A percentile compares a stretch with the other conserved stretches of the same genome.
These are phyloP conservation scores for Psittacula cyanocephala DNA, from an alignment of 2,113 vertebrate species.

Conservation along the genomic window DNA sequence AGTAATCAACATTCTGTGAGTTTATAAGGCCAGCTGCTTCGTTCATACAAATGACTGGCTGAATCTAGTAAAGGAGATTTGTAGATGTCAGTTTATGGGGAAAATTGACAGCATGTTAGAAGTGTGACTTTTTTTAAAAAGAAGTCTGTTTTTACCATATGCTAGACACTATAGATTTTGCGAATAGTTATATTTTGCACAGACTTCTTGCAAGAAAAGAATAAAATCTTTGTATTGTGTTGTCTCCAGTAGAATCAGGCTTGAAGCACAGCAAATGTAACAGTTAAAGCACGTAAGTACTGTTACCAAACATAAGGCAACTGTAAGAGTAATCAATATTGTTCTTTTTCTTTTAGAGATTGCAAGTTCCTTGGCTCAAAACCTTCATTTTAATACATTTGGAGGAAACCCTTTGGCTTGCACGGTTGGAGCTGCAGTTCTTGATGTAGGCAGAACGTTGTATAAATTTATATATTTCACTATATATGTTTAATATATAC, in stretches of 20 bases:
- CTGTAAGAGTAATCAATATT: not conserved
- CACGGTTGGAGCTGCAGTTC: conserved; percentile 82
- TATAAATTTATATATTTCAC: not conserved
- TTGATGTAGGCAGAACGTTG: conserved; percentile 78
- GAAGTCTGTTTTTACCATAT: not conserved
- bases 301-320: not conserved
- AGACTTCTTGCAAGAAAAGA: not conserved
- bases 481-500: not conserved
- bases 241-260: not conserved
- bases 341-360: conserved; percentile 80
- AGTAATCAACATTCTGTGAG: not conserved
- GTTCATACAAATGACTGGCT: not conserved
- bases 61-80: not conserved
- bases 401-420: conserved; percentile 90
- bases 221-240: not conserved
- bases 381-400: conserved; percentile 88
- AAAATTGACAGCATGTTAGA: not conserved
- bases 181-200: not conserved
- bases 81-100: not conserved
- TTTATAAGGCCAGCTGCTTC: not conserved
- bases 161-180: not conserved
- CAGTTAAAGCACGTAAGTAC: not conserved
- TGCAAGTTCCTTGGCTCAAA: conserved; percentile 76
- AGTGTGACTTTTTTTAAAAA: not conserved
- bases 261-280: not conserved